Percentiles rank a stretch among this genome's conserved stretches.
These are phyloP conservation scores for Bos indicus DNA, from an alignment of 2,113 vertebrate genomes.

Conservation along the genomic window DNA sequence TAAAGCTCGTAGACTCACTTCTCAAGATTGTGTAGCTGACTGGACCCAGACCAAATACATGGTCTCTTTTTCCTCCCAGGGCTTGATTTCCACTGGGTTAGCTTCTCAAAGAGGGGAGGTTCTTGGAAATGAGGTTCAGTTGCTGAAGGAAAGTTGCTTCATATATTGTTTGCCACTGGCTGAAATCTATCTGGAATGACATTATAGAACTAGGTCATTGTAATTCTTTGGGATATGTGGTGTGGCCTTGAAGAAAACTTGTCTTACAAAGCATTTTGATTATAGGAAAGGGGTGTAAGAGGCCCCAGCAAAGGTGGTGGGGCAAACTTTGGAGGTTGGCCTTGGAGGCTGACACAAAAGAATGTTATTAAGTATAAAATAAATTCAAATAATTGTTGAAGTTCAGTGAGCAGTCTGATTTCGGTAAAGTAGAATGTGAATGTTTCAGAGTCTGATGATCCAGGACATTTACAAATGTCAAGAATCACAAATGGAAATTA, in stretches of 20 bases:
- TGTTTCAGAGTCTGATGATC: conserved; percentile 9
- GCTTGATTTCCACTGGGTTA: background rate
- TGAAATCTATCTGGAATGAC: conserved; percentile 33
- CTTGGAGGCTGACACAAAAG: background rate
- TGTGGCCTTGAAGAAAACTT: background rate
- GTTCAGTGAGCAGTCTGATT: background rate
- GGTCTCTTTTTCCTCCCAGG: background rate
- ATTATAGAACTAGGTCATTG: conserved; percentile 25
- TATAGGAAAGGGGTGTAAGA: background rate
- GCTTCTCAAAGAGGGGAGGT: background rate
- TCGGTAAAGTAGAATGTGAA: background rate
- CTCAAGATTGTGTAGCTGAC: background rate
- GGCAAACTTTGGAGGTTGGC: background rate
- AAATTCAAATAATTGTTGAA: background rate
- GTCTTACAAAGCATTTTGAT: background rate
- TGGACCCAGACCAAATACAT: background rate
- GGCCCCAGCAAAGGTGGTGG: background rate
- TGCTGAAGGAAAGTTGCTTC: background rate
- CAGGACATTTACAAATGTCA: conserved; percentile 30
- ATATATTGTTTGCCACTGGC: background rate
- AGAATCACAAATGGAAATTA: background rate
- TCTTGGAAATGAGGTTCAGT: background rate
- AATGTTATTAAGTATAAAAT: background rate
- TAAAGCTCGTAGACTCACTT: background rate
- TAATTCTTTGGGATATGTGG: background rate